These are phyloP conservation scores for Steinernema carpocapsae DNA, from an alignment of 2,888 invertebrate species.

Conservation along the genomic window DNA sequence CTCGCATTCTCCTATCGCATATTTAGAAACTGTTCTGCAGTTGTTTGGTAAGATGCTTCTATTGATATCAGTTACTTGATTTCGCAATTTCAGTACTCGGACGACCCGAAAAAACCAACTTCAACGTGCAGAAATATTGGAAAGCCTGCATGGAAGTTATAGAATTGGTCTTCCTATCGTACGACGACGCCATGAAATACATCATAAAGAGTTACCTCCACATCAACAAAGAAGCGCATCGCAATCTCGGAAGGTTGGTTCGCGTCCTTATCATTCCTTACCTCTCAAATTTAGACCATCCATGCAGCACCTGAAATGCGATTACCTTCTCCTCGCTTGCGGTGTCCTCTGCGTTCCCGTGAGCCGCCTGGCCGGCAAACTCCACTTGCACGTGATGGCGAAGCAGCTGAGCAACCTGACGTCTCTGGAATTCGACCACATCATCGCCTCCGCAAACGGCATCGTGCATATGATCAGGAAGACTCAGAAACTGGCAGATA, in stretches of 20 bases:
- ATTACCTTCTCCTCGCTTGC: conserved; percentile 2
- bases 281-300: not conserved
- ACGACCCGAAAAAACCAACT: not conserved
- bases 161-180: conserved; percentile 7
- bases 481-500: not conserved
- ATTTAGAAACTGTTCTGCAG: conserved; percentile 6
- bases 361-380: not conserved
- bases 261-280: not conserved
- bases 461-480: conserved; percentile 15
- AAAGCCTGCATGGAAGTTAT: conserved; percentile 10
- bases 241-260: not conserved
- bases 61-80: not conserved
- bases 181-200: conserved; percentile 17
- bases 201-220: conserved; percentile 19
- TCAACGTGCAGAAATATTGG: conserved; percentile 29
- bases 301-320: conserved; percentile 13
- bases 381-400: conserved; percentile 4
- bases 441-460: not conserved
- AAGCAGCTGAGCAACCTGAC: conserved; percentile 18
- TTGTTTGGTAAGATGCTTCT: conserved; percentile 12
- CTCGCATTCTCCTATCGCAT: not conserved
- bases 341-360: conserved; percentile 13
- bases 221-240: conserved; percentile 4
- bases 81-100: not conserved
- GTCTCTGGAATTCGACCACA: conserved; percentile 3